These are phyloP conservation scores for Drosophila pseudoananassae DNA, from an alignment of 1,140 invertebrate genomes.

Conservation along the genomic window DNA sequence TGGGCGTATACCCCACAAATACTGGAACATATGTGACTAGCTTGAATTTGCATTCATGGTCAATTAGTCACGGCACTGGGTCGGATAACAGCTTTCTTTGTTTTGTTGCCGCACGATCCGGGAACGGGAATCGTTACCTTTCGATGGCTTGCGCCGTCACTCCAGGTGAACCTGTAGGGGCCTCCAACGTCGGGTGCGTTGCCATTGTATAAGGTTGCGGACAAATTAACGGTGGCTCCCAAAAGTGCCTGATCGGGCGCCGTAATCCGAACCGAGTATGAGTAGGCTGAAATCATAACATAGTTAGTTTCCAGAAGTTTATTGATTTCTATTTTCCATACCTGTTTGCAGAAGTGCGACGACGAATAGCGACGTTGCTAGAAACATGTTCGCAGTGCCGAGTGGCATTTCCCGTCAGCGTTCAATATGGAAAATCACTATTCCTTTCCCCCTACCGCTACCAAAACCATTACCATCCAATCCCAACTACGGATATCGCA, in stretches of 20 bases:
- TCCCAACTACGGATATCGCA: slow-evolving; percentile 15
- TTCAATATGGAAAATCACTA: slow-evolving; percentile 51
- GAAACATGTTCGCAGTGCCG: slow-evolving; percentile 48
- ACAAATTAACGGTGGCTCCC: slow-evolving; percentile 63
- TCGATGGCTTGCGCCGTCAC: slow-evolving; percentile 33
- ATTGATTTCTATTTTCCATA: slow-evolving; percentile 42
- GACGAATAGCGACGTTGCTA: slow-evolving; percentile 33
- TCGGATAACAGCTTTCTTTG: slow-evolving; percentile 4
- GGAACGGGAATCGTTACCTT: slow-evolving; percentile 41
- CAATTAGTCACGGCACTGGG: slow-evolving; percentile 20
- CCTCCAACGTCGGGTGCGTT: slow-evolving; percentile 38
- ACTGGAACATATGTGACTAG: background rate
- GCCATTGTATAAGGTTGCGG: slow-evolving; percentile 65
- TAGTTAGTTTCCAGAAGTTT: slow-evolving; percentile 5
- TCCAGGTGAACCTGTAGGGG: slow-evolving; percentile 66
- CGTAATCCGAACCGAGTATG: slow-evolving; percentile 53
- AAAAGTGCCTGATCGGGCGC: slow-evolving; percentile 54
- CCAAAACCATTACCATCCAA: slow-evolving; percentile 11
- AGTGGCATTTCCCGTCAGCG: slow-evolving; percentile 47
- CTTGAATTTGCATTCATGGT: slow-evolving; percentile 13
- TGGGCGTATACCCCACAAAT: slow-evolving; percentile 7
- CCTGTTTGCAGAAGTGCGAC: slow-evolving; percentile 53
- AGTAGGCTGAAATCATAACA: slow-evolving; percentile 44
- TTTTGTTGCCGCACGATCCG: slow-evolving; percentile 9
- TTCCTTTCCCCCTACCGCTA: slow-evolving; percentile 20